Conservation (phyloP, 1,140 invertebrate genomes). For the Battus philenor region DNA sequence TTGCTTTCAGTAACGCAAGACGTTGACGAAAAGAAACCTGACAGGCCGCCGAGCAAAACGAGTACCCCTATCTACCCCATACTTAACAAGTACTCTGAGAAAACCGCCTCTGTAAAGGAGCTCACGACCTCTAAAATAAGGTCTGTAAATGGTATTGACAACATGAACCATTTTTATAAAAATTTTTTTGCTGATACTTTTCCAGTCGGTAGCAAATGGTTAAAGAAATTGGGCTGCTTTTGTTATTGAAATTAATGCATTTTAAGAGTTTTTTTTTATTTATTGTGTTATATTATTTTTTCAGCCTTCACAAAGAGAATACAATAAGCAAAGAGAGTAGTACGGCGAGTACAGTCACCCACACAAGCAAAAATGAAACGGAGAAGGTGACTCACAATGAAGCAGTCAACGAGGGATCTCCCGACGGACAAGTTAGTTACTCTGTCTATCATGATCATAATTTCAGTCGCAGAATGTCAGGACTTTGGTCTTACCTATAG, state of each 20-base stretch:
- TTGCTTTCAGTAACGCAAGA: constrained; percentile 37
- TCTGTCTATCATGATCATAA: too few species aligned
- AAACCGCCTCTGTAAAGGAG: constrained; percentile 61
- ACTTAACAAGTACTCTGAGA: constrained; percentile 66
- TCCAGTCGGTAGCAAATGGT: too few species aligned
- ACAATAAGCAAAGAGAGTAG: constrained; percentile 53
- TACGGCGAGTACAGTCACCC: constrained; percentile 54
- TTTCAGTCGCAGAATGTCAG: too few species aligned
- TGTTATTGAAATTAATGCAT: not conserved
- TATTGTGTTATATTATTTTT: too few species aligned
- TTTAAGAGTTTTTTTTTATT: not conserved
- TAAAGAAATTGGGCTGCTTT: too few species aligned
- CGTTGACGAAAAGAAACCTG: constrained; percentile 58
- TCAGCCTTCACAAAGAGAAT: constrained; percentile 62
- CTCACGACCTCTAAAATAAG: constrained; percentile 66
- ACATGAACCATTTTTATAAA: not conserved
- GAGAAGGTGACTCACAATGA: constrained; percentile 58
- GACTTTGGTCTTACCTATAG: too few species aligned
- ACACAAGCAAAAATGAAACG: constrained; percentile 57
- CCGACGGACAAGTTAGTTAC: constrained; percentile 46
- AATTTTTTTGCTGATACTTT: too few species aligned
- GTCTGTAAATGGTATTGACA: constrained; percentile 23
- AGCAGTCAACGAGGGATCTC: constrained; percentile 36
- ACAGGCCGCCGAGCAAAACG: constrained; percentile 45
- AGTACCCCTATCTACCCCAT: constrained; percentile 48